Conservation (phyloP, 2,888 invertebrate genomes). For the Microctonus brassicae region DNA sequence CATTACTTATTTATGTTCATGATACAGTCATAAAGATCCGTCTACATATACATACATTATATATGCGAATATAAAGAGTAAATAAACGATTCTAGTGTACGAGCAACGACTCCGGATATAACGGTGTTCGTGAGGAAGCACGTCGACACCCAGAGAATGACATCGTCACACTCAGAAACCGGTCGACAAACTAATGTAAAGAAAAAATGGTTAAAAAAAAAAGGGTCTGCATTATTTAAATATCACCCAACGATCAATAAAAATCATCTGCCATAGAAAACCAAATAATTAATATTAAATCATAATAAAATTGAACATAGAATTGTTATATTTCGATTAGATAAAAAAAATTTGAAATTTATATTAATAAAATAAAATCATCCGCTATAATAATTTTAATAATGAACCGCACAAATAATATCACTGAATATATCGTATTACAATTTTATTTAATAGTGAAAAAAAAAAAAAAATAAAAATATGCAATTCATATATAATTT, state of each 20-base stretch:
- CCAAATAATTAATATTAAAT: background rate
- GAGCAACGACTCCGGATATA: conserved; percentile 26
- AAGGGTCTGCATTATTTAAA: background rate
- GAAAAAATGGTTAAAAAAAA: background rate
- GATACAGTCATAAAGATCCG: too few species aligned
- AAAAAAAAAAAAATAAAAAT: too few species aligned
- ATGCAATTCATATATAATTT: too few species aligned
- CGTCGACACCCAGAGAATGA: conserved; percentile 17
- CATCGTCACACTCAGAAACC: conserved; percentile 9
- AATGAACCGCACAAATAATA: too few species aligned
- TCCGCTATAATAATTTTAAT: too few species aligned
- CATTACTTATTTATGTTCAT: too few species aligned
- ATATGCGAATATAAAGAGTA: background rate
- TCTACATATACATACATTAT: too few species aligned
- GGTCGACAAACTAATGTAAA: background rate
- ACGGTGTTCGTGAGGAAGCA: conserved; percentile 9
- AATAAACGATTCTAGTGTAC: background rate
- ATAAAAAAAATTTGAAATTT: too few species aligned
- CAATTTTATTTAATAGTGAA: too few species aligned
- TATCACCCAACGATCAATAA: background rate
- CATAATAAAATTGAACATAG: background rate
- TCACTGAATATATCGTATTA: too few species aligned
- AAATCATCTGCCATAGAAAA: background rate
- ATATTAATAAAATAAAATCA: too few species aligned
- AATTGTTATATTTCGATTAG: too few species aligned